A percentile compares a stretch with the other conserved stretches of the same genome.
Evolutionary conservation across 2,888 invertebrate genomes (phyloP).

Genomic region (Atrina japonica): DNA sequence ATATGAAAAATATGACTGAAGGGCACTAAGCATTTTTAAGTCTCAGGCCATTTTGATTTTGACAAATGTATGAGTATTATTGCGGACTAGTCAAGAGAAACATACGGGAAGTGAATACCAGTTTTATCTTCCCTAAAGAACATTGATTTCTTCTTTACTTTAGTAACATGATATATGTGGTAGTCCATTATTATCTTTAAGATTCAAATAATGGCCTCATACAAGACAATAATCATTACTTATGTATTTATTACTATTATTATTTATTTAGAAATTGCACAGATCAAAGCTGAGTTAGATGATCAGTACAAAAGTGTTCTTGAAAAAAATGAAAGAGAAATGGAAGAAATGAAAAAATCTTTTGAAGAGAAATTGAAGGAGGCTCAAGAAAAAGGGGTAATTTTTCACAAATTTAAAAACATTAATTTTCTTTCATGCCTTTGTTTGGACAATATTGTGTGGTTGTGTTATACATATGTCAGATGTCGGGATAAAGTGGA

Average conservation of each 20-base stretch:
- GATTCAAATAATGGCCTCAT: too few relatives aligned
- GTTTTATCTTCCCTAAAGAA: too few relatives aligned
- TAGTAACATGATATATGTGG: too few relatives aligned
- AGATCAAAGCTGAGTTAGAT: constrained; percentile 72
- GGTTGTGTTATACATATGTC: not conserved
- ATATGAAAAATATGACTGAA: too few relatives aligned
- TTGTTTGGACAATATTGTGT: not conserved
- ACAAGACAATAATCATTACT: not conserved
- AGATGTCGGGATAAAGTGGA: too few relatives aligned
- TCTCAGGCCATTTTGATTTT: too few relatives aligned
- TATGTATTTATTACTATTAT: not conserved
- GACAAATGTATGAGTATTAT: too few relatives aligned
- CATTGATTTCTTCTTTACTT: too few relatives aligned
- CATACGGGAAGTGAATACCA: too few relatives aligned
- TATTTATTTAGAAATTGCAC: constrained; percentile 61
- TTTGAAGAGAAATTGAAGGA: constrained; percentile 80
- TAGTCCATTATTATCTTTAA: too few relatives aligned
- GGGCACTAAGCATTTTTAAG: too few relatives aligned
- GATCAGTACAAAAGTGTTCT: constrained; percentile 81
- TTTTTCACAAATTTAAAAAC: not conserved
- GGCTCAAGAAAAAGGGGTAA: constrained; percentile 54
- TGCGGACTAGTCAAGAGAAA: too few relatives aligned
- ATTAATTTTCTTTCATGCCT: not conserved
- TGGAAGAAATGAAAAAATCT: constrained; percentile 82
- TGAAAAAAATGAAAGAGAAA: constrained; percentile 82